Percentiles rank a stretch among this genome's conserved stretches.
These are phyloP conservation scores for Lithobates pipiens DNA, from an alignment of 2,797 vertebrate genomes.

Conservation along the genomic window DNA sequence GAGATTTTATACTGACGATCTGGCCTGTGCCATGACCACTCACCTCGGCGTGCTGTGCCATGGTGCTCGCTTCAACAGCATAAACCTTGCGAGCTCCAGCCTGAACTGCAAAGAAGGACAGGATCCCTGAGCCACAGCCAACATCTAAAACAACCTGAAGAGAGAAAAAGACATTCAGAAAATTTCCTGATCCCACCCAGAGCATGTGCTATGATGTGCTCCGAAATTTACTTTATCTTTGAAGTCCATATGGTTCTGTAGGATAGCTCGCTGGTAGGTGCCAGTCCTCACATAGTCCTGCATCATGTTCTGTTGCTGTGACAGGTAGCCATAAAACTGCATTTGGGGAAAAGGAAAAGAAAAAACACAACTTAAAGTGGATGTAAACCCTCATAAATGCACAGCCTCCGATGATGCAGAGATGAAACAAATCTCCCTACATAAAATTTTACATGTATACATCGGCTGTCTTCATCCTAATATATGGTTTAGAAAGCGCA, in stretches of 20 bases:
- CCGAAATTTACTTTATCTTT: conserved; percentile 87
- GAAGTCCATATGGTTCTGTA: conserved; percentile 96
- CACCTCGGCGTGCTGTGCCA: conserved; percentile 97
- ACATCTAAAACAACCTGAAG: conserved; percentile 92
- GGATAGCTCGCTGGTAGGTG: conserved; percentile 94
- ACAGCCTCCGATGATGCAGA: too few relatives aligned
- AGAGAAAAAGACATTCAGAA: background rate
- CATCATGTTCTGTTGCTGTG: conserved; percentile 99
- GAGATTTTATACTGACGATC: background rate
- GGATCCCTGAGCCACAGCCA: conserved; percentile 94
- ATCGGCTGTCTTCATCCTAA: too few relatives aligned
- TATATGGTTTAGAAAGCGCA: too few relatives aligned
- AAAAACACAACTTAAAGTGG: too few relatives aligned
- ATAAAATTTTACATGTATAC: too few relatives aligned
- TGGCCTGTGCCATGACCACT: conserved; percentile 7
- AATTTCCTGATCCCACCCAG: background rate
- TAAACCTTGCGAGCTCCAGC: conserved; percentile 95
- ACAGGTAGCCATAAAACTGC: conserved; percentile 98
- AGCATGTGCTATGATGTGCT: background rate
- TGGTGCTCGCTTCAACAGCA: conserved; percentile 94
- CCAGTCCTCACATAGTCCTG: conserved; percentile 97
- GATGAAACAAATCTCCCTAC: too few relatives aligned
- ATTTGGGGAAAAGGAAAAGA: background rate
- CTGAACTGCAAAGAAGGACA: conserved; percentile 95
- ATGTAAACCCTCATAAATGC: too few relatives aligned